Evolutionary conservation across 1,140 invertebrate species (phyloP), one percentile per base, ranked within the genome.

Genomic region (Brachionus rotundiformis): DNA sequence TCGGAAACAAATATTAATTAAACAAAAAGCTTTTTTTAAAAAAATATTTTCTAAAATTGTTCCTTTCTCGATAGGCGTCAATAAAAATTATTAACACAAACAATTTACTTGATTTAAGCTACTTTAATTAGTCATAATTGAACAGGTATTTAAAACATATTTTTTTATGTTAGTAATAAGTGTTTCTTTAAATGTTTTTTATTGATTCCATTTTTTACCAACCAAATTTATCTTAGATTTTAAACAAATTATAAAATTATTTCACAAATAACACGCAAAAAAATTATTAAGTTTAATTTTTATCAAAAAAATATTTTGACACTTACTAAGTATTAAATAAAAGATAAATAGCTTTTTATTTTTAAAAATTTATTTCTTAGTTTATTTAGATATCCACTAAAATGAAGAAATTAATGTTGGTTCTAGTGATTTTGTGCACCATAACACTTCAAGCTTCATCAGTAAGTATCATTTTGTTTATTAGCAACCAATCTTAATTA

Each of bases 121-220:
- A 19, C n/a, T 54, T 54, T 54, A 54, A 54, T 54, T 54, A 54
- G 47, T 54, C 19, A 54, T 54, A 54, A 54, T 54, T 54, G 47
- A 54, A 16, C 47, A 54, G 47, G 47, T 54, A 54, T 54, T 54
- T 54, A 54, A 39, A 54, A 19, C 47, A 54, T 54, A 23, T 54
- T 54, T 54, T 54, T 19, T 54, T 6, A 16, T 16, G 13, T n/a
- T n/a, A n/a, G n/a, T n/a, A n/a, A n/a, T n/a, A n/a, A n/a, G n/a
- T n/a, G n/a, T n/a, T 49, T 16, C 8, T 19, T 19, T 6, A 54
- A 54, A 54, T 54, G 8, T 4, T 19, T 25, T 23, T 54, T 54
- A 54, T 23, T 19, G 13, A 16, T 49, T 49, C 16, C 6, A 49
- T 16, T 19, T 49, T 3, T 4, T 19, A 54, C 4, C 47, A 54